A percentile compares a stretch with the other conserved stretches of the same genome.
Conservation (phyloP, 2,888 invertebrate species). For the Pammene aurita region DNA sequence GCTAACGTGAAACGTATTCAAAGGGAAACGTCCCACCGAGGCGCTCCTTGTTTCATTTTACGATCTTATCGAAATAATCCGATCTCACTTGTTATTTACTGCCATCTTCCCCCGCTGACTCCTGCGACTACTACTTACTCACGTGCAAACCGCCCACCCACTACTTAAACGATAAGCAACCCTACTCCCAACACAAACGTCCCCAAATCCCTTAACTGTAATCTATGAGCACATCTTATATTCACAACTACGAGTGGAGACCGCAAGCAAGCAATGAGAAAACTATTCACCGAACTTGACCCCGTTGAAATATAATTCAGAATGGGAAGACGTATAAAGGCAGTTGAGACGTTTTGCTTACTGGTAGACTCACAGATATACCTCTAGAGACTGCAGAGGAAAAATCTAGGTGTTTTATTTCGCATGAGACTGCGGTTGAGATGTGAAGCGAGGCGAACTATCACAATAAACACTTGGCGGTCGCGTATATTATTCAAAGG, state of each 20-base stretch:
- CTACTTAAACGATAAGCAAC: conserved; percentile 62
- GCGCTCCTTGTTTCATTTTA: conserved; percentile 81
- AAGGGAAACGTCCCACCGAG: conserved; percentile 73
- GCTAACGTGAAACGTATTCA: conserved; percentile 71
- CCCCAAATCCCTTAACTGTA: conserved; percentile 59
- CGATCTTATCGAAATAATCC: conserved; percentile 83
- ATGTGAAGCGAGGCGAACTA: conserved; percentile 68
- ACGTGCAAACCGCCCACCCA: conserved; percentile 53
- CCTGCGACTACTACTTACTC: conserved; percentile 48
- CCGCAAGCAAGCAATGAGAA: conserved; percentile 56
- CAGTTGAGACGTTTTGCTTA: conserved; percentile 58
- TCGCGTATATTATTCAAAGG: conserved; percentile 74
- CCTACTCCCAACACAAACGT: conserved; percentile 61
- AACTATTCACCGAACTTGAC: conserved; percentile 58
- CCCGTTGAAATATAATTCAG: conserved; percentile 61
- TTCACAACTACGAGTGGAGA: conserved; percentile 55
- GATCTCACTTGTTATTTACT: conserved; percentile 82
- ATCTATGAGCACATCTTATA: conserved; percentile 58
- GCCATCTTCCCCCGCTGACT: conserved; percentile 69
- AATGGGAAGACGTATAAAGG: conserved; percentile 52
- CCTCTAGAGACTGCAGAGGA: conserved; percentile 70
- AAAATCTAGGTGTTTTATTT: conserved; percentile 81
- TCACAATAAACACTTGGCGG: conserved; percentile 77
- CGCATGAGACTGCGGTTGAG: conserved; percentile 71
- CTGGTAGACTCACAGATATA: conserved; percentile 54